Percentiles rank a stretch among this genome's conserved stretches.
These are phyloP conservation scores for Anguilla pacifica DNA, from an alignment of 2,797 vertebrate genomes.

Conservation along the genomic window DNA sequence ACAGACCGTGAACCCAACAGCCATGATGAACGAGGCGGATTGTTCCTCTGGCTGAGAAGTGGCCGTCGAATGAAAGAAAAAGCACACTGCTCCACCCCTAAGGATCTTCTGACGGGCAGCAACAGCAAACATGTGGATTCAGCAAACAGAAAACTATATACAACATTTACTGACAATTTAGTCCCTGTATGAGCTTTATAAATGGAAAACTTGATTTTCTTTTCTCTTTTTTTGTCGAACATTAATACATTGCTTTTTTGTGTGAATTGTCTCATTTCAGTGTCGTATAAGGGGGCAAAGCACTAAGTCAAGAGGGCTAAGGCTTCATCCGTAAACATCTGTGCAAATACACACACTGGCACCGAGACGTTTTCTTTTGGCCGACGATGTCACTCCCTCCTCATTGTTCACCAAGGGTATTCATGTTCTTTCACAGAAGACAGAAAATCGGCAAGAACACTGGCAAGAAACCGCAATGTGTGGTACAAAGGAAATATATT, in stretches of 20 bases:
- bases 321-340: constrained; percentile 72
- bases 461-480: constrained; percentile 63
- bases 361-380: constrained; percentile 61
- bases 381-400: constrained; percentile 48
- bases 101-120: constrained; percentile 15
- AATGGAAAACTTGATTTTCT: constrained; percentile 64
- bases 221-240: constrained; percentile 25
- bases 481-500: constrained; percentile 66
- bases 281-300: constrained; percentile 54
- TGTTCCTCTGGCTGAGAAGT: background rate
- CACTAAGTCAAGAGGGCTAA: constrained; percentile 61
- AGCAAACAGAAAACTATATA: constrained; percentile 62
- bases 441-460: constrained; percentile 63
- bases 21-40: background rate
- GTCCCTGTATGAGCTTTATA: constrained; percentile 55
- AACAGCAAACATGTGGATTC: constrained; percentile 32
- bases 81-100: background rate
- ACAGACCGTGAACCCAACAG: background rate
- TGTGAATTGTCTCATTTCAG: constrained; percentile 57
- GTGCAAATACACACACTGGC: constrained; percentile 71
- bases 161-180: constrained; percentile 74
- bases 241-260: constrained; percentile 38
- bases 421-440: constrained; percentile 49
- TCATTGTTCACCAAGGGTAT: constrained; percentile 45
- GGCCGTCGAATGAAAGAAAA: background rate